These are phyloP conservation scores for Epizoanthus stellaris DNA, from an alignment of 92 coral and sea anemone species.

Conservation along the genomic window DNA sequence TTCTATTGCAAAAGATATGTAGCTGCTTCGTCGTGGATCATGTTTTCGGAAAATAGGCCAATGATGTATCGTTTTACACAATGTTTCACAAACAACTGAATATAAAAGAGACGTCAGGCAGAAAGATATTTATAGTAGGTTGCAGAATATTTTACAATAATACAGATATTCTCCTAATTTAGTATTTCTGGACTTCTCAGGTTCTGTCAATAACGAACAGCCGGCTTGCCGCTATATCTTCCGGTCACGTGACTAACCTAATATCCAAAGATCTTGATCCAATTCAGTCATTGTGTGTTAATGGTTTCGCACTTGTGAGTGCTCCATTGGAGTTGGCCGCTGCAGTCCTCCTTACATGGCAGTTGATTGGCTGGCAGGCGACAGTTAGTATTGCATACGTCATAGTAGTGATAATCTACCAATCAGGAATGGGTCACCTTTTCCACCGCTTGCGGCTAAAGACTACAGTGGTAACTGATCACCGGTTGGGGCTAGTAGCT, in stretches of 20 bases:
- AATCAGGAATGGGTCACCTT: neutral
- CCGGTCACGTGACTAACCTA: neutral
- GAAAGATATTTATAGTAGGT: too few species aligned
- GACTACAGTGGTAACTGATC: neutral
- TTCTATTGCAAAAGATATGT: too few species aligned
- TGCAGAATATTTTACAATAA: too few species aligned
- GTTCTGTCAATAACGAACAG: neutral
- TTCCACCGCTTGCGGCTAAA: neutral
- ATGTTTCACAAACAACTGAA: too few species aligned
- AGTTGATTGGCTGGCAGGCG: neutral
- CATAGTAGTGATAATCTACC: neutral
- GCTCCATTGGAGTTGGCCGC: neutral
- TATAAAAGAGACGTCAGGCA: too few species aligned
- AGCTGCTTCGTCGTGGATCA: too few species aligned
- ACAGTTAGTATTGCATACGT: neutral
- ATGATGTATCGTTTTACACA: too few species aligned
- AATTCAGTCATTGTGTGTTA: neutral
- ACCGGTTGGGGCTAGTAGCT: neutral
- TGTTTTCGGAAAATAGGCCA: too few species aligned
- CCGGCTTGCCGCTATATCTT: neutral
- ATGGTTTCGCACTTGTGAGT: neutral
- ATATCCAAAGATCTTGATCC: neutral
- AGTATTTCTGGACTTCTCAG: neutral
- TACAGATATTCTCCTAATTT: neutral
- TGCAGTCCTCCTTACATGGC: neutral